Percentiles rank a stretch among this genome's conserved stretches.
These are phyloP conservation scores for Echeneis naucrates DNA, from an alignment of 2,797 vertebrate species.

Conservation along the genomic window DNA sequence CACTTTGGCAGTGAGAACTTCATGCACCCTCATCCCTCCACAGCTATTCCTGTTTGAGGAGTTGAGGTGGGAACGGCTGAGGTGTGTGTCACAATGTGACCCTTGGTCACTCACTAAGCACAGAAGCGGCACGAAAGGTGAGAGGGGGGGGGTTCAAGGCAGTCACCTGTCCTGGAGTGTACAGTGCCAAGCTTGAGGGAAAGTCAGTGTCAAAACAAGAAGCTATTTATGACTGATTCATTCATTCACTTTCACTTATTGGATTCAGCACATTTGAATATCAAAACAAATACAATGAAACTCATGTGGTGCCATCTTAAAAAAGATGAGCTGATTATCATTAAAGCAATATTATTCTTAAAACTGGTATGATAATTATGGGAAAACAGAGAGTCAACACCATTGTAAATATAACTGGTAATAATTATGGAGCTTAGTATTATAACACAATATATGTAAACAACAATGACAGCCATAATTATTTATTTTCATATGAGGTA, in stretches of 20 bases:
- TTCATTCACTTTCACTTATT: neutral
- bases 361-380: neutral
- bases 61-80: slow-evolving; percentile 42
- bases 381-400: neutral
- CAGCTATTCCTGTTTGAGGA: slow-evolving; percentile 27
- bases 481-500: neutral
- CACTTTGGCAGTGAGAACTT: slow-evolving; percentile 28
- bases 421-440: neutral
- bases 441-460: slow-evolving; percentile 1
- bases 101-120: slow-evolving; percentile 32
- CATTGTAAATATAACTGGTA: neutral
- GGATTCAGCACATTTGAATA: neutral
- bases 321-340: neutral
- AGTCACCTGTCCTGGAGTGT: slow-evolving; percentile 24
- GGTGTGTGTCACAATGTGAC: slow-evolving; percentile 43
- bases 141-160: slow-evolving; percentile 19
- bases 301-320: too few species aligned
- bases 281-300: neutral
- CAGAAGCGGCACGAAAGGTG: slow-evolving; percentile 33
- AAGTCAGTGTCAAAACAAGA: neutral
- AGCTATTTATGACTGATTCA: neutral
- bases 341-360: neutral
- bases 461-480: neutral
- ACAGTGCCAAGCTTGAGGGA: slow-evolving; percentile 18
- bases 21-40: neutral